Evolutionary conservation across 23 tunicate genomes (phyloP).

Genomic region (Trididemnum nubilum): DNA sequence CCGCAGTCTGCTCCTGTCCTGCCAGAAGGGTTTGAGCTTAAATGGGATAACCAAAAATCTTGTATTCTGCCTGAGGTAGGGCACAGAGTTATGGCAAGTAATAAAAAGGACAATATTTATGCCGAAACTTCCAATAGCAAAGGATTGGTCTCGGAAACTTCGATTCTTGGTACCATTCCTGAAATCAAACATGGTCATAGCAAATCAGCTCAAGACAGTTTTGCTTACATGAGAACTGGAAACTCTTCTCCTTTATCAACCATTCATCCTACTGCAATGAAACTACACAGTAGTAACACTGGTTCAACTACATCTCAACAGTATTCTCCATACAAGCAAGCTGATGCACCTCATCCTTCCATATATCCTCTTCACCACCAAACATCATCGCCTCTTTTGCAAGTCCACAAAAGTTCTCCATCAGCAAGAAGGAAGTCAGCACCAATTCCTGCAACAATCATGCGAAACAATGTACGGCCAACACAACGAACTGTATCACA

Average conservation of each 20-base stretch:
- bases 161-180: neutral
- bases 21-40: slow-evolving; percentile 51
- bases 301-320: too few relatives aligned
- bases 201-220: neutral
- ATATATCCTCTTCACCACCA: neutral
- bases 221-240: neutral
- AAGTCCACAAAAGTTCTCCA: neutral
- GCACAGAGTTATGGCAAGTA: too few relatives aligned
- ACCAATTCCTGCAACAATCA: neutral
- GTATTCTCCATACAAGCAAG: neutral
- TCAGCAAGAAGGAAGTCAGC: slow-evolving; percentile 1
- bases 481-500: neutral
- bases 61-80: neutral
- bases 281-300: neutral
- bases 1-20: slow-evolving; percentile 87
- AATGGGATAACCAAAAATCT: slow-evolving; percentile 34
- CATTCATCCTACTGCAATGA: neutral
- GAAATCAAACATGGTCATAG: neutral
- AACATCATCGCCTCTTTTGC: slow-evolving; percentile 6
- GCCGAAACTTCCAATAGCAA: neutral
- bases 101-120: too few relatives aligned
- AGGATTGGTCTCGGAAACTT: neutral
- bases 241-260: neutral
- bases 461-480: neutral
- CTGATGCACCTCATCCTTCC: neutral